These are phyloP conservation scores for Sebastes nivosus DNA, from an alignment of 2,797 vertebrate genomes.

Conservation along the genomic window DNA sequence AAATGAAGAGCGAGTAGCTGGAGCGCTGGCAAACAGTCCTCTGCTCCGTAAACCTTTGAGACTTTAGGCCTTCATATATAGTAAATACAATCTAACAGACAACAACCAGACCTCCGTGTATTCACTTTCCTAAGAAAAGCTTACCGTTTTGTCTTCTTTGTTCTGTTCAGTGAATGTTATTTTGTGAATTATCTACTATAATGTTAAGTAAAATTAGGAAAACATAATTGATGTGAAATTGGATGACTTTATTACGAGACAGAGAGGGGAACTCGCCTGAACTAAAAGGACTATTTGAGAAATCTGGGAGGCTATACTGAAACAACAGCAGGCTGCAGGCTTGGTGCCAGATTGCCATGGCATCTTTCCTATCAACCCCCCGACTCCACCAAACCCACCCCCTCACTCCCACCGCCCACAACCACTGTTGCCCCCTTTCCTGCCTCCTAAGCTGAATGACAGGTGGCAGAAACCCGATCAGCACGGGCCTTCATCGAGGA, in stretches of 20 bases:
- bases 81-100: neutral
- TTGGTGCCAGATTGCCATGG: conserved; percentile 73
- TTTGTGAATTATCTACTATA: neutral
- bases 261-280: neutral
- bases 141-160: neutral
- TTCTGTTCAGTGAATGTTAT: neutral
- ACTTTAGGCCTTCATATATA: neutral
- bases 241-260: neutral
- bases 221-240: neutral
- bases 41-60: neutral
- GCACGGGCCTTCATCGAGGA: conserved; percentile 67
- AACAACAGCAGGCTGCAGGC: conserved; percentile 60
- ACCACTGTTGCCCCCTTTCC: conserved; percentile 55
- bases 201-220: neutral
- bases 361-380: conserved; percentile 54
- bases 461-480: conserved; percentile 87
- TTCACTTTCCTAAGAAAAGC: neutral
- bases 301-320: conserved; percentile 28
- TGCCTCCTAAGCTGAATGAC: conserved; percentile 80
- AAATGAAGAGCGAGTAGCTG: too few relatives aligned
- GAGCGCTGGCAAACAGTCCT: too few relatives aligned
- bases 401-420: conserved; percentile 40
- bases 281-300: conserved; percentile 27
- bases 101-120: too few relatives aligned
- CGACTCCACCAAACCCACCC: neutral